phyloP scores from a whole-genome alignment of 2,113 vertebrate genomes.

The human (Homo sapiens) region DNA sequence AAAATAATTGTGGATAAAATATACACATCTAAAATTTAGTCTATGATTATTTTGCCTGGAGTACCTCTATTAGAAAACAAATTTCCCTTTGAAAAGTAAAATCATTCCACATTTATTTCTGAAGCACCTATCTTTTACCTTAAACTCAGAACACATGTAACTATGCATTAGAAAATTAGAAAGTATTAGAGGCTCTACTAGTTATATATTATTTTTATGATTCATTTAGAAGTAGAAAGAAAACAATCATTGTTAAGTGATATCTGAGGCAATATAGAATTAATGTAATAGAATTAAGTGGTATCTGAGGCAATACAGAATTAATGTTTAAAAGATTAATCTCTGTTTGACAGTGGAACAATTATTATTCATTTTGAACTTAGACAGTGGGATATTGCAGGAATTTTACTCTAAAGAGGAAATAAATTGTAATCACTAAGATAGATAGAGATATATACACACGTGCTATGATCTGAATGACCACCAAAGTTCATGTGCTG shows the following conservation, averaged over 20 bases:
- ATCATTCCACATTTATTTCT: neutral
- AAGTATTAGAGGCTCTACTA: neutral
- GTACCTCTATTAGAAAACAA: neutral
- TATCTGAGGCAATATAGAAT: neutral
- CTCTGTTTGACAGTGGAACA: neutral
- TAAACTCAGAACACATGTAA: neutral
- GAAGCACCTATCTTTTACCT: neutral
- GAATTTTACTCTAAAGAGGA: neutral
- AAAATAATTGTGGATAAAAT: slow-evolving; percentile 11
- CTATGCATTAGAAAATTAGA: neutral
- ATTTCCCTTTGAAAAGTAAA: slow-evolving; percentile 4
- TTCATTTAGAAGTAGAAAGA: slow-evolving; percentile 35
- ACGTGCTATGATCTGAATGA: neutral
- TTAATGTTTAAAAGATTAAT: neutral
- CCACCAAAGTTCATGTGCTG: neutral
- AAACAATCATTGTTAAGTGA: neutral
- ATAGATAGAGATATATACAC: neutral
- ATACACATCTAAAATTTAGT: neutral
- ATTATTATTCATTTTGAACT: neutral
- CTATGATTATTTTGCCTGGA: neutral
- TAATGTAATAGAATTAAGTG: neutral
- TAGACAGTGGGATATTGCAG: neutral
- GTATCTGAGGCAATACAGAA: neutral
- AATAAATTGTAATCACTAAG: neutral
- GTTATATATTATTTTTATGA: neutral